Evolutionary conservation across 2,797 vertebrate species (phyloP), one percentile per base, ranked within the genome.

Genomic region (Sparidentex hasta): DNA sequence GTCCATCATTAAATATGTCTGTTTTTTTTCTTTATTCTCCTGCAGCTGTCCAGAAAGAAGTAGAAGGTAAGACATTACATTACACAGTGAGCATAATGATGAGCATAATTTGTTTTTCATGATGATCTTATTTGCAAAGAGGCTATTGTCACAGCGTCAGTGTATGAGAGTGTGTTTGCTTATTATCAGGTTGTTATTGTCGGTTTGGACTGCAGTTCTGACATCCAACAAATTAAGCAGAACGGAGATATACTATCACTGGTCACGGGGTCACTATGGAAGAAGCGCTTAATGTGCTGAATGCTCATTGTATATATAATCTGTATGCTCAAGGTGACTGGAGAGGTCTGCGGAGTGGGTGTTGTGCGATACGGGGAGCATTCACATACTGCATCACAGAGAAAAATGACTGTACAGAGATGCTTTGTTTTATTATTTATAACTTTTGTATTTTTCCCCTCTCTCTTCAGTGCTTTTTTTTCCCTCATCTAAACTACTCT

Each of bases 141-240:
- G 82, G 85, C 79, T 89, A 76, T 90, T 81, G 82, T 67, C 54
- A 47, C 81, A 86, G 87, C 74, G 63, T 84, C 80, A 51, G 64
- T 75, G 80, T 87, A 78, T 75, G 79, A 74, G 85, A 80, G 67
- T 82, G 77, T 92, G 84, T 83, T 78, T 48, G 68, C 80, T 85
- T 88, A 79, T 87, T 86, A 91, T 90, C 79, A 78, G 86, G 85
- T 88, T 87, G 81, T 89, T 93, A 90, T 92, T 95, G 93, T 95
- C 90, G 85, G 89, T 95, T 95, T 95, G 95, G 94, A 95, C 95
- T 95, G 94, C 94, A 94, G 95, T 95, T 95, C 91, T 95, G 92
- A 93, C 93, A 94, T 93, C 93, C 88, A 76, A 92, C 90, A 93
- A 92, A 90, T 92, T 88, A 89, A 92, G 81, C 89, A 82, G 77